A percentile compares a stretch with the other conserved stretches of the same genome.
phyloP scores from a whole-genome alignment of 2,888 invertebrate species.

The Saturnia japonica region DNA sequence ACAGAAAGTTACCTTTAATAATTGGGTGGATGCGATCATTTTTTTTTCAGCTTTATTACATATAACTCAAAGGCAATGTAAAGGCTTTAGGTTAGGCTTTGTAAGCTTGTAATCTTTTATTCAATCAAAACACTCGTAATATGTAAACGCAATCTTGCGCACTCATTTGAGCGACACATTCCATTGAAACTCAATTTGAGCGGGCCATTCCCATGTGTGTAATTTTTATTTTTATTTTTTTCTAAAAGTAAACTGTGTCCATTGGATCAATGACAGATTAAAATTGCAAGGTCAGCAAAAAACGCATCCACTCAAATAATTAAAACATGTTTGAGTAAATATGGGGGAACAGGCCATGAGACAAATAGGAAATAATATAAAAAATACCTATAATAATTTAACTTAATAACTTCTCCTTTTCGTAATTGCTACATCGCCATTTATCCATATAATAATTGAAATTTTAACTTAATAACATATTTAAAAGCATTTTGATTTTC shows the following conservation, averaged over 20 bases:
- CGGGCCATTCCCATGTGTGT: neutral
- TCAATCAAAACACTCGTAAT: neutral
- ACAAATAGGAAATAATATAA: slow-evolving; percentile 3
- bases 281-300: neutral
- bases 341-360: neutral
- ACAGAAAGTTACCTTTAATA: neutral
- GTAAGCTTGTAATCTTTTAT: neutral
- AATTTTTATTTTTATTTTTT: no score
- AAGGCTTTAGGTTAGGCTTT: neutral
- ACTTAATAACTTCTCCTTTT: neutral
- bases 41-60: neutral
- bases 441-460: neutral
- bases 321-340: neutral
- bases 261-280: neutral
- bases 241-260: neutral
- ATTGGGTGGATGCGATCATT: neutral
- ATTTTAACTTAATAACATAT: neutral
- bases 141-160: neutral
- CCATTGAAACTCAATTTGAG: neutral
- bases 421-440: neutral
- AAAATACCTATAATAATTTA: neutral
- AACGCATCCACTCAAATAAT: slow-evolving; percentile 10
- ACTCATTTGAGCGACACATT: neutral
- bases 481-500: neutral
- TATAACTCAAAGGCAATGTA: neutral